phyloP scores from a whole-genome alignment of 2,797 vertebrate genomes.

The Yasuhikotakia modesta region DNA sequence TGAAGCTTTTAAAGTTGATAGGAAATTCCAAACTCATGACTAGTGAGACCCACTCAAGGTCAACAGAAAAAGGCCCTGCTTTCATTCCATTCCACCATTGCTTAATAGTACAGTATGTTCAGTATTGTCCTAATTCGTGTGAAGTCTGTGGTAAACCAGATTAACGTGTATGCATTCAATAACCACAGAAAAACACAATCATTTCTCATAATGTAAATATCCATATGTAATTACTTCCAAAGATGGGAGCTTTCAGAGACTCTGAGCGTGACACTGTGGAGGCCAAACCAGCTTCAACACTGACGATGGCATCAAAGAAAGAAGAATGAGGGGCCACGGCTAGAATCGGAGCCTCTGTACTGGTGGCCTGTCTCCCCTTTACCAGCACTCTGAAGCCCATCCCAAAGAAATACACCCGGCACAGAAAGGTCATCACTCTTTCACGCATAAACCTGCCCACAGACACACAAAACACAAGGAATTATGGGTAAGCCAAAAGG shows the following conservation, averaged over 20 bases:
- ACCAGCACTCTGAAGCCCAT: conserved; percentile 92
- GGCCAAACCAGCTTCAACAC: conserved; percentile 85
- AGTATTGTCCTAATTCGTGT: neutral
- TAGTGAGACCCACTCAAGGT: neutral
- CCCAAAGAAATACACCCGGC: conserved; percentile 79
- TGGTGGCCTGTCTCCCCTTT: conserved; percentile 81
- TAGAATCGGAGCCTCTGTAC: conserved; percentile 86
- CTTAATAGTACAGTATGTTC: neutral
- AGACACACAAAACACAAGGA: conserved; percentile 5
- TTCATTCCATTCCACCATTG: neutral
- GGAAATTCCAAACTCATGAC: neutral
- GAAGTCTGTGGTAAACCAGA: neutral
- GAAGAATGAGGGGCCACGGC: conserved; percentile 92
- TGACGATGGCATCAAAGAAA: conserved; percentile 91
- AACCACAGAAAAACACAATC: neutral
- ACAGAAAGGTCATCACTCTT: conserved; percentile 76
- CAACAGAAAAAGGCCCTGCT: neutral
- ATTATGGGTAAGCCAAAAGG: neutral
- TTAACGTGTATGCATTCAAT: neutral
- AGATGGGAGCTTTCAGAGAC: conserved; percentile 84
- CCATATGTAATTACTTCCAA: conserved; percentile 86
- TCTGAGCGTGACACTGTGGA: conserved; percentile 90
- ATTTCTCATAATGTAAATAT: conserved; percentile 2
- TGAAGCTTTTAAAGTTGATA: neutral
- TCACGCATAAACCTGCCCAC: conserved; percentile 72